A percentile compares a stretch with the other conserved stretches of the same genome.
These are phyloP conservation scores for Timandra comae DNA, from an alignment of 2,888 invertebrate genomes.

Conservation along the genomic window DNA sequence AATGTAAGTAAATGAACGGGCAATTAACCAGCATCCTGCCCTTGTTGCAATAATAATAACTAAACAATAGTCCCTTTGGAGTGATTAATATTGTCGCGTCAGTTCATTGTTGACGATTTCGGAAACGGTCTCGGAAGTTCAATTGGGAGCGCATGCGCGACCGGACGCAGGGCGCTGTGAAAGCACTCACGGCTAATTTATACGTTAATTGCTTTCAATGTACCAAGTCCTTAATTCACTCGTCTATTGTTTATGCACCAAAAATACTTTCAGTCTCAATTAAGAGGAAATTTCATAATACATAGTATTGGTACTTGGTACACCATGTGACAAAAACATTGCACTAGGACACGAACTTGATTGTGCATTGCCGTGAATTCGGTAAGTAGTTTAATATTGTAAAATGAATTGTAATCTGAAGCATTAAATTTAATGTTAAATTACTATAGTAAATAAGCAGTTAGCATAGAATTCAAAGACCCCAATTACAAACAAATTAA, in stretches of 20 bases:
- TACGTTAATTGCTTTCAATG: slow-evolving; percentile 42
- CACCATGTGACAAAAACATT: too few species aligned
- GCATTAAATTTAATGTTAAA: too few species aligned
- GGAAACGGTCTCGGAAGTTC: slow-evolving; percentile 73
- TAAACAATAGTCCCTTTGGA: slow-evolving; percentile 67
- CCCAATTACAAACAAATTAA: too few species aligned
- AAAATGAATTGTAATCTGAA: too few species aligned
- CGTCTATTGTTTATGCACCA: slow-evolving; percentile 11
- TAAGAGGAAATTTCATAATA: too few species aligned
- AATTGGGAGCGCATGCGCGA: slow-evolving; percentile 65
- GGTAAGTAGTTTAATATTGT: too few species aligned
- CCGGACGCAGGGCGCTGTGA: slow-evolving; percentile 68
- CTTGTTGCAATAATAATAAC: slow-evolving; percentile 70
- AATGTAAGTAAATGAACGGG: slow-evolving; percentile 57
- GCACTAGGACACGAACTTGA: too few species aligned
- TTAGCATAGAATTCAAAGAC: too few species aligned
- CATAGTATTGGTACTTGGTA: too few species aligned
- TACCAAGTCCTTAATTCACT: slow-evolving; percentile 13
- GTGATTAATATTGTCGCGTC: slow-evolving; percentile 55
- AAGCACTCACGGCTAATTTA: slow-evolving; percentile 57
- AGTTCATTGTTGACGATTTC: slow-evolving; percentile 49
- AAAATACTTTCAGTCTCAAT: too few species aligned
- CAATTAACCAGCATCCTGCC: slow-evolving; percentile 74
- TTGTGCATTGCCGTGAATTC: too few species aligned
- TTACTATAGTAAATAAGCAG: too few species aligned